Evolutionary conservation across 1,140 invertebrate species (phyloP).

Genomic region (Temnothorax longispinosus): DNA sequence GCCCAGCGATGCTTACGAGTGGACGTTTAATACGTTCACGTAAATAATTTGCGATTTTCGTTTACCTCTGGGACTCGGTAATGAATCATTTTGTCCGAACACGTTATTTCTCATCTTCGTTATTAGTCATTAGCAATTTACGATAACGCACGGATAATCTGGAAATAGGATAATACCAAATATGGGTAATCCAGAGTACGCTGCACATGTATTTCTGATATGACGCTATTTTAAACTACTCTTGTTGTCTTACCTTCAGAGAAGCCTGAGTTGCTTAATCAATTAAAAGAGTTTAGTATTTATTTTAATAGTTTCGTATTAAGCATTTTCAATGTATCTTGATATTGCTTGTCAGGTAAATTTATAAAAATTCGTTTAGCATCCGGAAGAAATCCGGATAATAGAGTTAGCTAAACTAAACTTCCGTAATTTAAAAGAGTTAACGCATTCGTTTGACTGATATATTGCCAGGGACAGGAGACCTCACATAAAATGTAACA

Average conservation of each 20-base stretch:
- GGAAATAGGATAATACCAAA: conserved; percentile 29
- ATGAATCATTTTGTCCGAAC: conserved; percentile 52
- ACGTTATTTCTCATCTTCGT: conserved; percentile 56
- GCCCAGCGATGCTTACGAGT: conserved; percentile 3
- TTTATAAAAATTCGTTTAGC: background rate
- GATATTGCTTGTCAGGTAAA: background rate
- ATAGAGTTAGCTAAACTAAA: background rate
- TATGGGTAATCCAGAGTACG: background rate
- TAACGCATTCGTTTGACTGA: background rate
- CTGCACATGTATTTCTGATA: background rate
- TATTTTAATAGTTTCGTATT: background rate
- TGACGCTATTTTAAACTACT: background rate
- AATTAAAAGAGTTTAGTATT: background rate
- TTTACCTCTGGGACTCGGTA: conserved; percentile 40
- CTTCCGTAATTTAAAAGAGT: background rate
- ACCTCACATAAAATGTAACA: background rate
- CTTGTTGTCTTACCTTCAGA: background rate
- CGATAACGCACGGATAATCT: conserved; percentile 16
- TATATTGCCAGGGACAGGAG: background rate
- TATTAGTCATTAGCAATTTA: conserved; percentile 58
- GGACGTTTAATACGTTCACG: conserved; percentile 39
- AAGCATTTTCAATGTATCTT: background rate
- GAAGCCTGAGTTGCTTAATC: background rate
- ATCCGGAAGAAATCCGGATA: background rate
- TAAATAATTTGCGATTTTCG: conserved; percentile 57